Conservation (phyloP, 2,113 vertebrate species). For the Cranoglanis bouderius region DNA sequence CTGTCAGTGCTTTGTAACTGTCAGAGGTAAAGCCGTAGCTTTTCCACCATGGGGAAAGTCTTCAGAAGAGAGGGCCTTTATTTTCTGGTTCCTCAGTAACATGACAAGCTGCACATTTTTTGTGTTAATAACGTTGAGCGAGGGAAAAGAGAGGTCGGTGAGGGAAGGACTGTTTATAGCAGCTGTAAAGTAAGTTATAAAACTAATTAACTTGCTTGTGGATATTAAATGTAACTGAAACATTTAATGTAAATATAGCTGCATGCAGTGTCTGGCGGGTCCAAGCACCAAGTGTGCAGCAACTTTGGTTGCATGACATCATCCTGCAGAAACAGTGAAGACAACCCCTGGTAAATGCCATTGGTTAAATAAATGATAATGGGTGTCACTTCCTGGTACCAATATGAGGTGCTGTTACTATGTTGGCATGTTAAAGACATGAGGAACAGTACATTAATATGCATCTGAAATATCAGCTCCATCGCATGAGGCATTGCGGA, state of each 20-base stretch:
- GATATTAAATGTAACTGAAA: neutral
- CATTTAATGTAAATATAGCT: neutral
- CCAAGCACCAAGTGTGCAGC: neutral
- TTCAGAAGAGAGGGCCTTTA: neutral
- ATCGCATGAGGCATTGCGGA: neutral
- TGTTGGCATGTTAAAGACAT: neutral
- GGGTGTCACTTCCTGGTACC: neutral
- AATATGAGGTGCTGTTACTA: neutral
- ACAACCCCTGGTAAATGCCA: neutral
- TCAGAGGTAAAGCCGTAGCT: no score
- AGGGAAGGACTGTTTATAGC: neutral
- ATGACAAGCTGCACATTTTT: neutral
- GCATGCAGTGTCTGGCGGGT: neutral
- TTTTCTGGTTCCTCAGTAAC: neutral
- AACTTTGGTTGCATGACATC: neutral
- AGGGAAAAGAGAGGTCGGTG: neutral
- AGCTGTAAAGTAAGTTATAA: neutral
- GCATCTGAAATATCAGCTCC: neutral
- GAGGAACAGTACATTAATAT: neutral
- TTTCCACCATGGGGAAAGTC: no score
- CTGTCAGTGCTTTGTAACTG: no score
- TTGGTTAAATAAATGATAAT: neutral
- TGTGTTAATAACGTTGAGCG: neutral
- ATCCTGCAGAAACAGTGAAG: neutral
- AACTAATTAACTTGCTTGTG: neutral